phyloP scores from a whole-genome alignment of 2,113 vertebrate species.

The Grantiella picta region DNA sequence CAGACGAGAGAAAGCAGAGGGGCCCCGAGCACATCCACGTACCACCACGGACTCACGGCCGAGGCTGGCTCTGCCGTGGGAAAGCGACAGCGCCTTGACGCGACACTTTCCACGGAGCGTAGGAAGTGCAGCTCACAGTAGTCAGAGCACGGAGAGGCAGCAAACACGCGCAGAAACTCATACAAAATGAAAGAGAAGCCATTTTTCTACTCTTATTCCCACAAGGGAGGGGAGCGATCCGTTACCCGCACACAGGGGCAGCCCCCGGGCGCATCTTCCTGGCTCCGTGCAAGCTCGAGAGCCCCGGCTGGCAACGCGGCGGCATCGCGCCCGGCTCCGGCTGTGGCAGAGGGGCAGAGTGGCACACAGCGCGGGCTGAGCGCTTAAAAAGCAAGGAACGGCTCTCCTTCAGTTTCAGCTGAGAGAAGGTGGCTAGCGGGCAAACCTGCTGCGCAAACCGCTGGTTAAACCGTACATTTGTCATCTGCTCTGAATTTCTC shows the following conservation, averaged over 20 bases:
- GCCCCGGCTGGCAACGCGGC: not conserved
- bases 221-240: not conserved
- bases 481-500: not conserved
- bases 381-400: not conserved
- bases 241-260: not conserved
- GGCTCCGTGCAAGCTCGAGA: not conserved
- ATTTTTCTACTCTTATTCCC: not conserved
- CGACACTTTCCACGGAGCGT: not conserved
- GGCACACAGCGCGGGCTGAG: not conserved
- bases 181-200: not conserved
- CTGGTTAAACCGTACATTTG: not conserved
- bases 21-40: not conserved
- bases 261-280: not conserved
- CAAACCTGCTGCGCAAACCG: not conserved
- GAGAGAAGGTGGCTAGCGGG: not conserved
- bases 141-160: not conserved
- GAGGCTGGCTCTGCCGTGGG: not conserved
- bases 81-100: not conserved
- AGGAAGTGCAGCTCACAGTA: not conserved
- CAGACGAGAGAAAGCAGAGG: conserved; percentile 15
- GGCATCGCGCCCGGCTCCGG: not conserved
- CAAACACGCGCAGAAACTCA: not conserved
- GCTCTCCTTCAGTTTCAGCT: not conserved
- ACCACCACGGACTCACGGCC: not conserved
- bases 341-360: not conserved